phyloP scores from a whole-genome alignment of 2,113 vertebrate species.

The Oenanthe melanoleuca region DNA sequence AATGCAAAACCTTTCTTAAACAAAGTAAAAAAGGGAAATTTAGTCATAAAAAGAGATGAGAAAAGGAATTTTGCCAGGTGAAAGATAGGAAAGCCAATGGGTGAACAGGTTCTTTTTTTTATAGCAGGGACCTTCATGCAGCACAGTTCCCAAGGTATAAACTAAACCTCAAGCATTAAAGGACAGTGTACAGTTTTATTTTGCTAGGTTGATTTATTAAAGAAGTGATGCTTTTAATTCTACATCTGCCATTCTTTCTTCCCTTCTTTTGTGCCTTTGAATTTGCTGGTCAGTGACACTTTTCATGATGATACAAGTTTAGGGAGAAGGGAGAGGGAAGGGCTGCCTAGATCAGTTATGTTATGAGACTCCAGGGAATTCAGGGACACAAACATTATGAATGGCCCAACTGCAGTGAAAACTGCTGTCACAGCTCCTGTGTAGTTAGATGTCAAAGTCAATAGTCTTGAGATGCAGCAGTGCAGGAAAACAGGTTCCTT shows the following conservation, averaged over 20 bases:
- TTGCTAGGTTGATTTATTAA: not conserved
- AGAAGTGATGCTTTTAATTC: not conserved
- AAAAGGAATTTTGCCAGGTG: not conserved
- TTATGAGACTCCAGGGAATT: not conserved
- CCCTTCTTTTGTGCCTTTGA: not conserved
- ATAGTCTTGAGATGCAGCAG: not conserved
- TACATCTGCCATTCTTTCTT: not conserved
- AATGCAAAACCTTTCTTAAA: not conserved
- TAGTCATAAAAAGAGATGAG: not conserved
- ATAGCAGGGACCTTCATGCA: not conserved
- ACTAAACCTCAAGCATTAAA: not conserved
- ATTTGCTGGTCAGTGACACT: not conserved
- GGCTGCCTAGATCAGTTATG: not conserved
- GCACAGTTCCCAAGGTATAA: not conserved
- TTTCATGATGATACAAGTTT: not conserved
- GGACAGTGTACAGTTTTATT: not conserved
- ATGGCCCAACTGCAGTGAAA: not conserved
- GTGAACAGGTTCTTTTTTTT: not conserved
- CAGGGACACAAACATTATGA: not conserved
- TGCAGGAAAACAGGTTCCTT: not conserved
- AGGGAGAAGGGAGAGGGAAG: not conserved
- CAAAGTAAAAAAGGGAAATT: not conserved
- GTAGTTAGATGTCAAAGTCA: slow-evolving; percentile 11
- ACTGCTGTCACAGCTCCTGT: not conserved
- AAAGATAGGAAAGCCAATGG: not conserved